These are phyloP conservation scores for Drosophila tripunctata DNA, from an alignment of 2,888 invertebrate species.

Conservation along the genomic window DNA sequence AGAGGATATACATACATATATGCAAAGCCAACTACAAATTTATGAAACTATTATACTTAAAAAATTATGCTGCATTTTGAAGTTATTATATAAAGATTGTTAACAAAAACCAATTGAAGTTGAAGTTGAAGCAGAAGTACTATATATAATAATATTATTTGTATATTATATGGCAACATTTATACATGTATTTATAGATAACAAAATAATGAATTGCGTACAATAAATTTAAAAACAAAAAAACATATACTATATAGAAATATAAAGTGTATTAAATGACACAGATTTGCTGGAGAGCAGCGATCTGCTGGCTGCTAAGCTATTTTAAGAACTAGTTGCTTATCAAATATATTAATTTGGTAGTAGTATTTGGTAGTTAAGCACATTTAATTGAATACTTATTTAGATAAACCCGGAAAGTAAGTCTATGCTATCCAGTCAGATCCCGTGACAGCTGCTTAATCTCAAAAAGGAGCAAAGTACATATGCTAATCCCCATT, in stretches of 20 bases:
- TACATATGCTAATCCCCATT: constrained; percentile 30
- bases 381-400: not conserved
- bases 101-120: constrained; percentile 44
- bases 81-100: constrained; percentile 48
- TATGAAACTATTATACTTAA: constrained; percentile 40
- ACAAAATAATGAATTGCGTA: too few species aligned
- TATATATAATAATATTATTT: constrained; percentile 61
- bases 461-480: constrained; percentile 43
- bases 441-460: constrained; percentile 3
- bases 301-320: too few species aligned
- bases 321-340: not conserved
- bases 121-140: too few species aligned
- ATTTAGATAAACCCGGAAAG: not conserved
- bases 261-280: not conserved
- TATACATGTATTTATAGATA: constrained; percentile 41
- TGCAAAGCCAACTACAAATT: constrained; percentile 56
- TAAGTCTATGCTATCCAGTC: constrained; percentile 11
- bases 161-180: constrained; percentile 63
- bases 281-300: too few species aligned
- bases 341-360: not conserved
- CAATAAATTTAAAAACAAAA: constrained; percentile 27
- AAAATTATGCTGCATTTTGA: constrained; percentile 49
- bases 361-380: too few species aligned
- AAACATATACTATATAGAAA: constrained; percentile 23
- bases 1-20: constrained; percentile 18